A percentile compares a stretch with the other conserved stretches of the same genome.
Evolutionary conservation across 1,140 invertebrate species (phyloP).

Genomic region (Neocloeon triangulifer): DNA sequence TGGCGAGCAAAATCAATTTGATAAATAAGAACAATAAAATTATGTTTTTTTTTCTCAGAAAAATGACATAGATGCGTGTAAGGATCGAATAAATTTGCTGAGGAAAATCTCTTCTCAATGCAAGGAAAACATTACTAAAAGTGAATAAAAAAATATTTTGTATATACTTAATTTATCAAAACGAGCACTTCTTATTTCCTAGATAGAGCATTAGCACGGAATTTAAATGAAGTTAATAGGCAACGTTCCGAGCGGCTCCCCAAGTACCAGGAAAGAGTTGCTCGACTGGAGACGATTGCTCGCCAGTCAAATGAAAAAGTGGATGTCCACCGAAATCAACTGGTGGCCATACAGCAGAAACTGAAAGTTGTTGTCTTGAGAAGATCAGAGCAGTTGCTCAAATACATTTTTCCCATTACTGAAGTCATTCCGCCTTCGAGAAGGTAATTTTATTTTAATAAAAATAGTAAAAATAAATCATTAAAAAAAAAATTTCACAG

Average conservation of each 20-base stretch:
- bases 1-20: slow-evolving; percentile 19
- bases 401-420: slow-evolving; percentile 54
- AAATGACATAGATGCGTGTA: slow-evolving; percentile 7
- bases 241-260: slow-evolving; percentile 26
- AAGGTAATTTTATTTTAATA: slow-evolving; percentile 11
- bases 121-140: slow-evolving; percentile 4
- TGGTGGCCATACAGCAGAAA: slow-evolving; percentile 26
- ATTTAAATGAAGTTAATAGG: slow-evolving; percentile 29
- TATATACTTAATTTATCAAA: slow-evolving; percentile 3
- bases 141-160: too few species aligned
- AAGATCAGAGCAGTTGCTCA: slow-evolving; percentile 39
- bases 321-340: slow-evolving; percentile 21
- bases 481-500: slow-evolving; percentile 8
- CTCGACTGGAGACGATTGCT: slow-evolving; percentile 29
- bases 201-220: slow-evolving; percentile 22
- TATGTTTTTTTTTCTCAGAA: slow-evolving; percentile 10
- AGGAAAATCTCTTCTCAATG: slow-evolving; percentile 4
- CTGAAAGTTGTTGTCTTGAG: slow-evolving; percentile 34
- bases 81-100: slow-evolving; percentile 6
- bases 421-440: slow-evolving; percentile 25
- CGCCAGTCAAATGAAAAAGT: slow-evolving; percentile 24
- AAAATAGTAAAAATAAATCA: too few species aligned
- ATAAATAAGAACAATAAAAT: background rate
- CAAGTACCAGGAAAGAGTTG: slow-evolving; percentile 33
- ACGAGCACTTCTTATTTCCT: slow-evolving; percentile 4